Evolutionary conservation across 2,113 vertebrate genomes (phyloP).

Genomic region (Myrmecophaga tridactyla): DNA sequence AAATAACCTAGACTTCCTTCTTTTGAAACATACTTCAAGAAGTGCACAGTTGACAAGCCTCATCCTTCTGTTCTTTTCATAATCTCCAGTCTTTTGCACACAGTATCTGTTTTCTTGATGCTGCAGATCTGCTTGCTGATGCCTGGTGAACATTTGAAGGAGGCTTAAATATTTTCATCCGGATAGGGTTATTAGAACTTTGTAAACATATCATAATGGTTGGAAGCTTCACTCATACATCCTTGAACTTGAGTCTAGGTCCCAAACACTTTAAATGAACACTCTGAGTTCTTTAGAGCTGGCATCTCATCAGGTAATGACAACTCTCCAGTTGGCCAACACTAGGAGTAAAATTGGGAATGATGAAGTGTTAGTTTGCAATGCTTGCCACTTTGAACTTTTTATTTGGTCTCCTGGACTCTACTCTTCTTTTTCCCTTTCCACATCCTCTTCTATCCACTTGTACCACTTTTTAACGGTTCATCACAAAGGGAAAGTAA

Average conservation of each 20-base stretch:
- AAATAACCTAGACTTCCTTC: neutral
- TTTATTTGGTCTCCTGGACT: constrained; percentile 72
- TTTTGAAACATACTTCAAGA: neutral
- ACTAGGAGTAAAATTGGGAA: constrained; percentile 55
- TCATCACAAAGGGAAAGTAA: constrained; percentile 77
- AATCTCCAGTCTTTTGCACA: neutral
- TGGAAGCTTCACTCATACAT: neutral
- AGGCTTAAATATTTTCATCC: constrained; percentile 7
- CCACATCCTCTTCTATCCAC: neutral
- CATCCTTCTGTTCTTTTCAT: neutral
- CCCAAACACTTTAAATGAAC: constrained; percentile 52
- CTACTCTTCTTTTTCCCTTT: constrained; percentile 48
- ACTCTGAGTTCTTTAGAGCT: constrained; percentile 39
- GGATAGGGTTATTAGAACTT: neutral
- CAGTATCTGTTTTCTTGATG: neutral
- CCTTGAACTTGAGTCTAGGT: constrained; percentile 36
- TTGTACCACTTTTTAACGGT: constrained; percentile 65
- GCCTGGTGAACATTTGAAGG: neutral
- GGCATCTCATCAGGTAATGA: constrained; percentile 46
- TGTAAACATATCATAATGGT: constrained; percentile 5
- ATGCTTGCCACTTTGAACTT: constrained; percentile 68
- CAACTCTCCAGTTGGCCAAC: constrained; percentile 36
- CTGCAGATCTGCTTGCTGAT: neutral
- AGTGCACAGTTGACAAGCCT: neutral
- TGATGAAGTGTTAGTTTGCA: constrained; percentile 76